Evolutionary conservation across 2,888 invertebrate species (phyloP).

Genomic region (Galeruca laticollis): DNA sequence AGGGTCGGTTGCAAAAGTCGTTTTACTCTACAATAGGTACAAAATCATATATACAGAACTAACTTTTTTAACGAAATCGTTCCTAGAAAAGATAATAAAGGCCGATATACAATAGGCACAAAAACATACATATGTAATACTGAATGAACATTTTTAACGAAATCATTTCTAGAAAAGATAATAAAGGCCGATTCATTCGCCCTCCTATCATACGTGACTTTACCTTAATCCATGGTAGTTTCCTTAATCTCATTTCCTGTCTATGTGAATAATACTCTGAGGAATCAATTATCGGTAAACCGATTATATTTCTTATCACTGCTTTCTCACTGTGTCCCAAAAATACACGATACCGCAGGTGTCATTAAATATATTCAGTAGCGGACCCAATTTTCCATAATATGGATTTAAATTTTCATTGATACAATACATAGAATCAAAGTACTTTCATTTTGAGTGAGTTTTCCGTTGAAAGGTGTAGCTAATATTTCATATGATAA

Average conservation of each 20-base stretch:
- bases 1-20: too few relatives aligned
- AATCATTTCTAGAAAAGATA: neutral
- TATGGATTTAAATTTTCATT: neutral
- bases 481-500: too few relatives aligned
- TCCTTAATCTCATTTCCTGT: neutral
- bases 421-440: neutral
- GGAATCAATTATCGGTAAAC: conserved; percentile 12
- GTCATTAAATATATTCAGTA: neutral
- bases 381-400: neutral
- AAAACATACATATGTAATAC: too few relatives aligned
- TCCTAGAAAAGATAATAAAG: neutral
- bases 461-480: too few relatives aligned
- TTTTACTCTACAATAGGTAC: too few relatives aligned
- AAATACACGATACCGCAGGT: neutral
- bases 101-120: too few relatives aligned
- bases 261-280: conserved; percentile 2
- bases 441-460: too few relatives aligned
- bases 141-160: too few relatives aligned
- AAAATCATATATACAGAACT: too few relatives aligned
- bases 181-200: neutral
- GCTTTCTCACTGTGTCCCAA: neutral
- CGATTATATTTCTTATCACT: conserved; percentile 20
- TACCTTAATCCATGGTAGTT: neutral
- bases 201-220: conserved; percentile 6
- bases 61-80: too few relatives aligned